Evolutionary conservation across 2,113 vertebrate species (phyloP), one percentile per base, ranked within the genome.

Genomic region (Callipepla squamata): DNA sequence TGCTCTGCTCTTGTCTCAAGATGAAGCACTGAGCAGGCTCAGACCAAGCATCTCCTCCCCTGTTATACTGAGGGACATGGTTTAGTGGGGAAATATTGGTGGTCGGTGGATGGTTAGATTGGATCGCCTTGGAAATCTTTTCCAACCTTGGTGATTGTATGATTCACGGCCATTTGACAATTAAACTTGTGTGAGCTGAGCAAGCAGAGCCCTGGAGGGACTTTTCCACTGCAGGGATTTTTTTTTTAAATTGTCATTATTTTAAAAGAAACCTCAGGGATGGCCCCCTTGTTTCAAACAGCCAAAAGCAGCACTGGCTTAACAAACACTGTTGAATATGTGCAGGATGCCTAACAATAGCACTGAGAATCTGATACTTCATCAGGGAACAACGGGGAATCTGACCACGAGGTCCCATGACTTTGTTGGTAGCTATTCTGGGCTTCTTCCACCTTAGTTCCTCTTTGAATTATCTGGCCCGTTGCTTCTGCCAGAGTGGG

Each of bases 111-210:
- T 9, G 50, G 50, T 13, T 53, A 26, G 50, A 53, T 14, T 53
- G 50, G 50, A 51, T 51, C 13, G 28, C 26, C 50, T 51, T 51
- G 50, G 50, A 53, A 26, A 26, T 53, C 51, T 16, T 53, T 53
- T 53, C 25, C 51, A 28, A 16, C 51, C 26, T 28, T 28, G 51
- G 51, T 53, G 51, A 53, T 28, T 53, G 25, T 53, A 53, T 28
- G 25, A 15, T 25, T 26, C 23, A 14, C n/a, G 65, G 30, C 40
- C 16, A 1, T 34, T 1, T 25, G 50, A 62, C 40, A 72, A 11
- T 38, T 18, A 0, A 45, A 38, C 10, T 7, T 4, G 16, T 0
- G 6, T 2, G 40, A 28, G 70, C 16, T 3, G 38, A 65, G 44
- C 67, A 38, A 76, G 69, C 22, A 69, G 66, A 69, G 55, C 23